Evolutionary conservation across 2,888 invertebrate species (phyloP).

Genomic region (Ophion slaviceki): DNA sequence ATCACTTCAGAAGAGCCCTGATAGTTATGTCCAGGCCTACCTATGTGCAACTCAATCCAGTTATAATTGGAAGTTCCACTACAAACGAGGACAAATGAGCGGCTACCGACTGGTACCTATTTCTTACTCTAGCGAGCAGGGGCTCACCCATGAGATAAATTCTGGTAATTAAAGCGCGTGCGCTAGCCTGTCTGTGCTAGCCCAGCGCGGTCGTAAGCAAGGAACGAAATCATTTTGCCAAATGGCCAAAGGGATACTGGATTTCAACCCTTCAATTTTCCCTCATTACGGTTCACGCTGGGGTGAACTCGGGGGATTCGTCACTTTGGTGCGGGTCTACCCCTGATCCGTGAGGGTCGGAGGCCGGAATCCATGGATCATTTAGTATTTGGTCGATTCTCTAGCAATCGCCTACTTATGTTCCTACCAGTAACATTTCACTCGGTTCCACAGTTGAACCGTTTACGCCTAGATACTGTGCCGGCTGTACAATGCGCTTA

Average conservation of each 20-base stretch:
- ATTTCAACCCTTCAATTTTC: conserved; percentile 64
- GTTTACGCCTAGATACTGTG: conserved; percentile 39
- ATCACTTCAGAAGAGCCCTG: too few species aligned
- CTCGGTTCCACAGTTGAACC: conserved; percentile 25
- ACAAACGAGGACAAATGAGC: background rate
- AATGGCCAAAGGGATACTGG: conserved; percentile 37
- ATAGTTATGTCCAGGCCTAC: background rate
- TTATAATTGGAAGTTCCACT: background rate
- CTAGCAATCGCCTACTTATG: conserved; percentile 43
- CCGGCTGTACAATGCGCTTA: conserved; percentile 62
- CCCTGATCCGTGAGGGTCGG: conserved; percentile 32
- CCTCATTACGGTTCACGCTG: conserved; percentile 60
- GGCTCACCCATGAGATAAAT: conserved; percentile 30
- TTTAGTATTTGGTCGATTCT: conserved; percentile 57
- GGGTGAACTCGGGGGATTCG: conserved; percentile 49
- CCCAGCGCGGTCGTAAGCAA: conserved; percentile 17
- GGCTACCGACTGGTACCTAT: background rate
- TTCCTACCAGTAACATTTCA: conserved; percentile 31
- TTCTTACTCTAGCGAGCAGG: conserved; percentile 9
- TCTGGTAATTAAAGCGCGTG: conserved; percentile 63
- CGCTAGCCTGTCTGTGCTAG: conserved; percentile 22
- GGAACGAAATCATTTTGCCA: conserved; percentile 56
- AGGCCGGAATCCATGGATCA: conserved; percentile 58
- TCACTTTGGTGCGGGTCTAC: conserved; percentile 29
- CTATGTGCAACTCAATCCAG: background rate